Percentiles rank a stretch among this genome's conserved stretches.
Conservation (phyloP, 1,140 invertebrate species). For the Papilio machaon region DNA sequence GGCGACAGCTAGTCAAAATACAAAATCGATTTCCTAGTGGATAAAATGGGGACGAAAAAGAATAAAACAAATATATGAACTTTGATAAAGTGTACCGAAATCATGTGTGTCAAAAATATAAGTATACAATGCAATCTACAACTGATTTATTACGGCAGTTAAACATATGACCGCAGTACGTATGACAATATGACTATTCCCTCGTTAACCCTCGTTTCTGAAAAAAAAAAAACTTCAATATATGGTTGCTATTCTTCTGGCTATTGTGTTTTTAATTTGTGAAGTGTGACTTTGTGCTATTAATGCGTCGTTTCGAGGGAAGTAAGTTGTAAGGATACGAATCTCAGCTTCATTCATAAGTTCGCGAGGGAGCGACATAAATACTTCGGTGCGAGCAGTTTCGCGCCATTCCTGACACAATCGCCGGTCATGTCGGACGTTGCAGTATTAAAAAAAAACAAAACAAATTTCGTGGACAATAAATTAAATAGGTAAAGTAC, state of each 20-base stretch:
- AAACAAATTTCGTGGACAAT: conserved; percentile 31
- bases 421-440: conserved; percentile 36
- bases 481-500: conserved; percentile 21
- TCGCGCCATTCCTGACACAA: conserved; percentile 36
- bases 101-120: no score
- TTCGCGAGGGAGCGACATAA: conserved; percentile 16
- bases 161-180: no score
- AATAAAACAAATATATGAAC: no score
- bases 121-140: no score
- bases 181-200: no score
- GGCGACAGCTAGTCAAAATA: no score
- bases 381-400: conserved; percentile 6
- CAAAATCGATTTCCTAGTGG: no score
- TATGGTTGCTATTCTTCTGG: not conserved
- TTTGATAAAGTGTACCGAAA: no score
- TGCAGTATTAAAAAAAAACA: conserved; percentile 16
- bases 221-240: not conserved
- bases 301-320: not conserved
- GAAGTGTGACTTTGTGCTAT: conserved; percentile 13
- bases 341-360: conserved; percentile 28
- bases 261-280: not conserved
- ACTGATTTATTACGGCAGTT: no score
- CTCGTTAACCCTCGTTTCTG: not conserved
- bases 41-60: no score
- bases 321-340: conserved; percentile 32